Evolutionary conservation across 2,113 vertebrate species (phyloP), one percentile per base, ranked within the genome.

Genomic region (Neomonachus schauinslandi): DNA sequence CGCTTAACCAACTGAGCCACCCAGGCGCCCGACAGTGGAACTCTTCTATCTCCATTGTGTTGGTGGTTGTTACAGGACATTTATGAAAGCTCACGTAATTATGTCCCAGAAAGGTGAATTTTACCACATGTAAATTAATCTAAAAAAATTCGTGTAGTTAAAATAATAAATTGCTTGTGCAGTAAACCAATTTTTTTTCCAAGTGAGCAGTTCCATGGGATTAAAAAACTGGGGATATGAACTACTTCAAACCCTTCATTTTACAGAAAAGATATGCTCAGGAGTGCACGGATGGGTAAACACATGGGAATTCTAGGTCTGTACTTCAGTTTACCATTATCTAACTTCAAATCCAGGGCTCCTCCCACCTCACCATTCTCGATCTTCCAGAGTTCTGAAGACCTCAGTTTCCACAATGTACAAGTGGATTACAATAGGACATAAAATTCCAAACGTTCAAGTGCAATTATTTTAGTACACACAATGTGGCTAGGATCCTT

Each of bases 121-220:
- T 85, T 76, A 89, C 36, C 76, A 24, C 19, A 65, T 26, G 26
- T 11, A 96, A 95, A 87, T 85, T 85, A 97, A 67, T 39, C 21
- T 80, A 12, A 63, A 65, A 81, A 79, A 81, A 74, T 15, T 81
- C 22, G 71, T 31, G 61, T 74, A 46, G 28, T 7, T 93, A 76
- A 88, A 67, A 49, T 13, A 89, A 46, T 72, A 49, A 79, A 84
- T 0, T 69, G 36, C 28, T 77, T 79, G 1, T 90, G 3, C 22
- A 1, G 5, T 65, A 36, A 95, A 10, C 8, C 36, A 63, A 2
- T 63, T 85, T 85, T 92, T 76, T 76, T 87, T 63, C 36, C 59
- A 96, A 82, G 26, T 46, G 16, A 36, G 39, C 33, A 53, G 18
- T 74, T 96, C 84, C 28, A 71, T 4, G n/a, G 24, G 39, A 82